Evolutionary conservation across 2,888 invertebrate genomes (phyloP), one percentile per base, ranked within the genome.

Genomic region (Fabriciana adippe): DNA sequence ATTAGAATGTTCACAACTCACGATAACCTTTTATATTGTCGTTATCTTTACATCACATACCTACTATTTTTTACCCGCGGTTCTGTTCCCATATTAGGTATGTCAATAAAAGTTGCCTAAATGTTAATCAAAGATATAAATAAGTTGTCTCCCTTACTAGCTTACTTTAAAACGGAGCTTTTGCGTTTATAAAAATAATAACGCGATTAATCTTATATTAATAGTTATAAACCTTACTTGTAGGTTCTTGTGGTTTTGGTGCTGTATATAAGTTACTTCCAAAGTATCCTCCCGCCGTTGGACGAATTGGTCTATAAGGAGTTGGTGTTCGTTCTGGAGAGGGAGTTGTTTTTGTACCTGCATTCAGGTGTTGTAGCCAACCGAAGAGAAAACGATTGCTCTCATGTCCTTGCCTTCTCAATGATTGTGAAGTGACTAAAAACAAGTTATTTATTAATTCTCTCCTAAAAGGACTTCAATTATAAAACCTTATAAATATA

Each of bases 211-310:
- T 41, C 35, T 45, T 18, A 2, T 45, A 45, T 21, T 18, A 21
- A 3, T 57, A 45, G 35, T 57, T 21, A n/a, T 47, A 59, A 35
- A 31, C 16, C 18, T 67, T 76, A 91, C 92, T 84, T 79, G 90
- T 84, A 48, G 90, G 90, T 75, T 83, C 70, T 54, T 83, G 80
- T 2, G 79, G 76, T 18, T 73, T 66, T 3, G 83, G 89, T 45
- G 89, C 89, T 50, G 83, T 79, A 69, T 89, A 90, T 1, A 76
- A 75, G 72, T 90, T 87, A 11, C 74, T 78, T 6, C 82, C 83
- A 66, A 90, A 90, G 51, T 81, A 77, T 31, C 90, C 91, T 4
- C 89, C 89, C 2, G 85, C 81, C 0, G 87, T 86, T 6, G 87
- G 85, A 57, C 82, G 78, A 0, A 80, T 78, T 0, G 78, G 75